Evolutionary conservation across 1,140 invertebrate genomes (phyloP).

Genomic region (Arctopsyche grandis): DNA sequence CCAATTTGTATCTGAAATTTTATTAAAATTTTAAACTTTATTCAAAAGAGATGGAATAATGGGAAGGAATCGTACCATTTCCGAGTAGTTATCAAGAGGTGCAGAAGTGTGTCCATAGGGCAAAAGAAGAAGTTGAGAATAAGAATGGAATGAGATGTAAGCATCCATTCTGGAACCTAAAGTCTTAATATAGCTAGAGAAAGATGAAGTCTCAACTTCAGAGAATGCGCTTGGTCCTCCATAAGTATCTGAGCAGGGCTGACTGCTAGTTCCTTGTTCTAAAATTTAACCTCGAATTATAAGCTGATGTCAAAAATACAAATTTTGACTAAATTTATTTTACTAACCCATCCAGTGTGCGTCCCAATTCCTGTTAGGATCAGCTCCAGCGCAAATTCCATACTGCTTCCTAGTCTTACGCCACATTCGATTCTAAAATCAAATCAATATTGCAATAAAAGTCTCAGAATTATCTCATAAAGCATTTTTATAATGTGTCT

Average conservation of each 20-base stretch:
- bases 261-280: conserved; percentile 70
- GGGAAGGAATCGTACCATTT: conserved; percentile 66
- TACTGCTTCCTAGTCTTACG: conserved; percentile 70
- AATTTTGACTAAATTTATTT: neutral
- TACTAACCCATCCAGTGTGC: conserved; percentile 67
- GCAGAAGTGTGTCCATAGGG: conserved; percentile 65
- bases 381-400: conserved; percentile 62
- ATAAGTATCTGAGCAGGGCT: conserved; percentile 71
- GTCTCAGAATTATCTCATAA: no score
- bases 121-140: conserved; percentile 70
- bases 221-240: conserved; percentile 73
- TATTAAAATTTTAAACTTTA: no score
- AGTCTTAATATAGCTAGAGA: conserved; percentile 63
- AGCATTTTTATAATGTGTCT: no score
- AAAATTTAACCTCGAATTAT: no score
- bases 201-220: conserved; percentile 70
- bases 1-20: conserved; percentile 67
- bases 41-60: no score
- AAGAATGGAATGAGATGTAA: conserved; percentile 70
- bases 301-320: neutral
- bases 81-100: conserved; percentile 69
- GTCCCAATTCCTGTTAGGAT: conserved; percentile 69
- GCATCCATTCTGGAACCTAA: conserved; percentile 62
- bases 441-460: conserved; percentile 50
- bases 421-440: conserved; percentile 74